Base-by-base conservation (phyloP, 2,888 invertebrate species). In the Callyntrura sp. region DNA sequence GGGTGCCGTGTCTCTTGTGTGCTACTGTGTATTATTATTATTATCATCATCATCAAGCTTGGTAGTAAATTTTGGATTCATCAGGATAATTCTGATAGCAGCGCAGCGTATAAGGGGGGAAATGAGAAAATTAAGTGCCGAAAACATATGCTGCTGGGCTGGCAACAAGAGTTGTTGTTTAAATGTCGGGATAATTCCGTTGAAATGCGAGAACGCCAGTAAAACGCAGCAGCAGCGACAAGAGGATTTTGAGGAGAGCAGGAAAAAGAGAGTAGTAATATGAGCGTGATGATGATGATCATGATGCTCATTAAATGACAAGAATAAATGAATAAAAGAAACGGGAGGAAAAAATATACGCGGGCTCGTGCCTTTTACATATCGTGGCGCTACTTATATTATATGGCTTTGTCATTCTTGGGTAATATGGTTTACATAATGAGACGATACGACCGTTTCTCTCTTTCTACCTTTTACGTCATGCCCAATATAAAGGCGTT, bases 281-380 rank as follows among this genome's bases (percentile, higher is more conserved):
- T n/a, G n/a, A n/a, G n/a, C n/a, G n/a, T 60, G 28, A 76, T 78
- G 79, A 85, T 79, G 79, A 85, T 90, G 35, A 35, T 35, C 3
- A 70, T 48, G 78, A 88, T 89, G 87, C 89, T 91, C 89, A 91
- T 91, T 89, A 91, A 91, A 91, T 89, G 91, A 89, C 89, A 86
- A 84, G 86, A 91, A 35, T 35, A 35, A n/a, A 91, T 90, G 90
- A 88, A 90, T 90, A 86, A 91, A 83, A 82, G 79, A 60, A 55
- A 55, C 25, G 79, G 82, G 51, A 43, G 70, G 62, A 90, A 79
- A 57, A 60, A 35, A 35, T 35, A 43, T 48, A 76, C 48, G 51
- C 68, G 62, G 65, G 60, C 68, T 87, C 55, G 70, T 82, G 65
- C 43, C 68, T 68, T 82, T 65, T 65, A 62, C 35, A 43, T 48